Base-by-base conservation (phyloP, 2,797 vertebrate species). In the Halcyon smyrnensis region DNA sequence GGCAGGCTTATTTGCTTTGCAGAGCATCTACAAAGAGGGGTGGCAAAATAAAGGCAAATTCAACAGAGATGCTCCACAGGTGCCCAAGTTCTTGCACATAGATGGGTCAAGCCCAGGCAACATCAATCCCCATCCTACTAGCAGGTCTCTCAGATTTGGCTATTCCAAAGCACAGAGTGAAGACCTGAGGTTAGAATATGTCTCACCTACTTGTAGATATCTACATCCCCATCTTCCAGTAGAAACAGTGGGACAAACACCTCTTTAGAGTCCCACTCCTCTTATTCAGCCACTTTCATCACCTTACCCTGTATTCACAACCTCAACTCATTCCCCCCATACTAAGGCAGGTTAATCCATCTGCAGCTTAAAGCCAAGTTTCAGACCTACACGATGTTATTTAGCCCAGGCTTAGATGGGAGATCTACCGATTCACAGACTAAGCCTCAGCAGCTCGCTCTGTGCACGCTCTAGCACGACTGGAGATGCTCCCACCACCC, bases 181-280 rank as follows among this genome's bases (percentile, higher is more conserved):
- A 88, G 7, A 71, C 3, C 19, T 1, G 1, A 82, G 34, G 12
- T 0, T 59, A 51, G 27, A 43, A 43, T 62, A 12, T 0, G 2
- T 14, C 62, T 28, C 13, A 8, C 7, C 28, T 50, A 20, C 27
- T 46, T 28, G 1, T 4, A 68, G 23, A 27, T 30, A 8, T 13
- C 48, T 68, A 53, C 50, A 39, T 15, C 18, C 28, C 36, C 28
- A 64, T 1, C 27, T 51, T 48, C 36, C 7, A 3, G 32, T 4
- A 74, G 25, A 51, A 93, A 21, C 18, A 54, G 41, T 5, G 10
- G 30, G 20, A 53, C 8, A 53, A 25, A 60, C 24, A 37, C 43
- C 54, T 15, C 54, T 41, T n/a, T 1, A 25, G 16, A 87, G n/a
- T 45, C 46, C 13, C 14, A 15, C 19, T 25, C 36, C 3, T 12